Conservation (phyloP, 2,888 invertebrate species). For the Trichacis sp. region DNA sequence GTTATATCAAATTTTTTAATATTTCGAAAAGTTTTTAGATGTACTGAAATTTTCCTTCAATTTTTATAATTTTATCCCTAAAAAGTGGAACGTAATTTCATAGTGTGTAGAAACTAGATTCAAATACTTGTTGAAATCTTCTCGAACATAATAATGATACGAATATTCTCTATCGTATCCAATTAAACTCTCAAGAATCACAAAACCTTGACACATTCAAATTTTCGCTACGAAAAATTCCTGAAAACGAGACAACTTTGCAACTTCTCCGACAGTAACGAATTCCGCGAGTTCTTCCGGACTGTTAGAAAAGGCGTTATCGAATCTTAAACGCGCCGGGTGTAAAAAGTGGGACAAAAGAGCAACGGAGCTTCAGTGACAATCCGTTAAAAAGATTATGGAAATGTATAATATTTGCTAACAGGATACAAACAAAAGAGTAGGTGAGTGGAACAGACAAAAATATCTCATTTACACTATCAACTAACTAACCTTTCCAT, state of each 20-base stretch:
- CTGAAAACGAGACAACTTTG: slow-evolving; percentile 22
- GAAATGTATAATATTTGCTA: slow-evolving; percentile 49
- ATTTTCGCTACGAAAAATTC: slow-evolving; percentile 18
- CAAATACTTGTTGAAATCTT: no score
- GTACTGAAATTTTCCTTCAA: no score
- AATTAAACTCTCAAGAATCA: neutral
- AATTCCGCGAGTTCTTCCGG: no score
- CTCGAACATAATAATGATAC: no score
- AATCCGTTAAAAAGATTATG: slow-evolving; percentile 53
- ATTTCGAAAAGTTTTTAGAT: no score
- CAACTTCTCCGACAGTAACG: no score
- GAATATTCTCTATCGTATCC: no score
- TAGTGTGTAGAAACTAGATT: no score
- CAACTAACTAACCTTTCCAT: neutral
- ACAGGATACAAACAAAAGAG: slow-evolving; percentile 43
- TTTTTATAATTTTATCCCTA: no score
- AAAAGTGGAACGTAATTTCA: no score
- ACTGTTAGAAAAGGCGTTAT: no score
- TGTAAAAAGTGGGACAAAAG: slow-evolving; percentile 45
- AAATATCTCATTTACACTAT: neutral
- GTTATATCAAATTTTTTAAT: no score
- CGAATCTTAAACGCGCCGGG: slow-evolving; percentile 32
- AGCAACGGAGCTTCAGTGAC: slow-evolving; percentile 39
- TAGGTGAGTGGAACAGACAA: neutral
- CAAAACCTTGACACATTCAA: neutral